Evolutionary conservation across 2,113 vertebrate species (phyloP).

Genomic region (Australoheros scitulus): DNA sequence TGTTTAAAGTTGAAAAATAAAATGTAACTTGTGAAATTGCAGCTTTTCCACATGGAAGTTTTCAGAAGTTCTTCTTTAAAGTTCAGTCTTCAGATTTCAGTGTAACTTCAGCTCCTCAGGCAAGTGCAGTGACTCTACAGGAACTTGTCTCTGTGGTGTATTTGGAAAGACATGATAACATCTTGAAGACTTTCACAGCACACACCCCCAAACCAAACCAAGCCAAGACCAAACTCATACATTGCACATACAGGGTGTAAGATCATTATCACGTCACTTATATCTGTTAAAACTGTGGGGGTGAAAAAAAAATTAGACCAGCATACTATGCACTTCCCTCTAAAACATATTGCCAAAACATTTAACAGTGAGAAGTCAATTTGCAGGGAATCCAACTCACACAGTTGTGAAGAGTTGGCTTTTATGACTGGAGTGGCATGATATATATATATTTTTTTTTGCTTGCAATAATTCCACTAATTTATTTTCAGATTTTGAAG

Average conservation of each 20-base stretch:
- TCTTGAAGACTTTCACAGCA: conserved; percentile 55
- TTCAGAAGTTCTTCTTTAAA: neutral
- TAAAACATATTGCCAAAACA: neutral
- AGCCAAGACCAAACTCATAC: conserved; percentile 31
- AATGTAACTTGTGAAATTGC: neutral
- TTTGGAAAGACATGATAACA: conserved; percentile 30
- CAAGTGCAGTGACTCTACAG: conserved; percentile 17
- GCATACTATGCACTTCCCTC: neutral
- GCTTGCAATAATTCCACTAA: neutral
- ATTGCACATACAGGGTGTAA: conserved; percentile 46
- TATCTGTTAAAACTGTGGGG: conserved; percentile 26
- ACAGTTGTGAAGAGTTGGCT: neutral
- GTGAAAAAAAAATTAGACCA: neutral
- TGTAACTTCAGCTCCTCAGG: neutral
- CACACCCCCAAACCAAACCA: conserved; percentile 25
- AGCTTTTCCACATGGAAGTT: neutral
- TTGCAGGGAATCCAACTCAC: neutral
- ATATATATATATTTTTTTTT: no score
- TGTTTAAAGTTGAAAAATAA: neutral
- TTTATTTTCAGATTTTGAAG: neutral
- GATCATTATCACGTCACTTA: conserved; percentile 55
- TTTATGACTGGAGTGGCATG: neutral
- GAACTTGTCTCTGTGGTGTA: conserved; percentile 13
- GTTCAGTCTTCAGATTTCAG: conserved; percentile 8
- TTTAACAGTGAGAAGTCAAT: neutral